These are phyloP conservation scores for Oligia fasciuncula DNA, from an alignment of 2,888 invertebrate species.

Conservation along the genomic window DNA sequence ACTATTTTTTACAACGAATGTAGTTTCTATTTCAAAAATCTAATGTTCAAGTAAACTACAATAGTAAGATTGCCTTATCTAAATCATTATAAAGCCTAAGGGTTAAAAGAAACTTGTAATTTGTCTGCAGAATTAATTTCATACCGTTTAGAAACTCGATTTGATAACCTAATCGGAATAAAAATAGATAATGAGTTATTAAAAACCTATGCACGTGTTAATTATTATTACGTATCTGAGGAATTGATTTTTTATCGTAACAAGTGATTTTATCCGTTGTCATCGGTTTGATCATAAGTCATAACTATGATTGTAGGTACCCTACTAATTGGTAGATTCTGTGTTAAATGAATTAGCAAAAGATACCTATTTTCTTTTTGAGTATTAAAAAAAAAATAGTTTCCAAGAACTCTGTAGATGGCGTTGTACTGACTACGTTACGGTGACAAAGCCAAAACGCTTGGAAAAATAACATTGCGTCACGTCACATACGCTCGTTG, in stretches of 20 bases:
- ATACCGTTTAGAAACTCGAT: neutral
- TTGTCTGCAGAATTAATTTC: neutral
- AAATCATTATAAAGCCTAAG: neutral
- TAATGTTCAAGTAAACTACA: neutral
- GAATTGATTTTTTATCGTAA: conserved; percentile 12
- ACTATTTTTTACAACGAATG: too few relatives aligned
- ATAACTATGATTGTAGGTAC: conserved; percentile 15
- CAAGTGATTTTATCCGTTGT: conserved; percentile 15
- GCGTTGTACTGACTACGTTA: too few relatives aligned
- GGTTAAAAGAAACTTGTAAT: neutral
- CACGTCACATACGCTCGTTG: too few relatives aligned
- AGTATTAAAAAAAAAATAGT: too few relatives aligned
- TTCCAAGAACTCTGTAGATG: too few relatives aligned
- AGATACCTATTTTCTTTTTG: neutral
- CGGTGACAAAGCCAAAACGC: too few relatives aligned
- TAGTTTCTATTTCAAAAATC: too few relatives aligned
- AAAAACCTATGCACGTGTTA: neutral
- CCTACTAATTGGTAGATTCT: neutral
- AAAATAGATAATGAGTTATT: neutral
- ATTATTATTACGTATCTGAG: neutral
- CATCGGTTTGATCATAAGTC: neutral
- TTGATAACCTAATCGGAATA: conserved; percentile 3
- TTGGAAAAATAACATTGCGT: too few relatives aligned
- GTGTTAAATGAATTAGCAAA: conserved; percentile 25
- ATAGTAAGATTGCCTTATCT: neutral